These are phyloP conservation scores for Drosophila pseudoananassae DNA, from an alignment of 1,140 invertebrate species.

Conservation along the genomic window DNA sequence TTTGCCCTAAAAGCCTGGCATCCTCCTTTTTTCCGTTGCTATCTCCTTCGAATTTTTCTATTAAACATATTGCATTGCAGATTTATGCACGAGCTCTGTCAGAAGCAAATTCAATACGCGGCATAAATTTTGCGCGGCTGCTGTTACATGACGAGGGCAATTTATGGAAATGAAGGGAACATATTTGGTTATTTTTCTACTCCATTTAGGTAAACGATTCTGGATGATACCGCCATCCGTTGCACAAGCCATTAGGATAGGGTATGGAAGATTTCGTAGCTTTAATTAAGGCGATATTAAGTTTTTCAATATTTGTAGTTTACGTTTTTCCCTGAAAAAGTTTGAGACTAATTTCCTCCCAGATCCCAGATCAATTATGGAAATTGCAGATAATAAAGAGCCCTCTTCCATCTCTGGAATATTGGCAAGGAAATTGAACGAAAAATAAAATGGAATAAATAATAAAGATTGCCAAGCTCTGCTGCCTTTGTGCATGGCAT, in stretches of 20 bases:
- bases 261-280: not conserved
- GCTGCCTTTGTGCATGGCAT: not conserved
- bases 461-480: not conserved
- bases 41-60: constrained; percentile 9
- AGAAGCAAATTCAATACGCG: constrained; percentile 24
- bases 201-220: not conserved
- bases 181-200: not conserved
- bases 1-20: constrained; percentile 19
- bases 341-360: not conserved
- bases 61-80: constrained; percentile 53
- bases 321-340: not conserved
- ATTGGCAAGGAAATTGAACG: constrained; percentile 13
- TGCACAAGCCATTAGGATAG: not conserved
- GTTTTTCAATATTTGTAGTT: not conserved
- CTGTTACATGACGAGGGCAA: constrained; percentile 29
- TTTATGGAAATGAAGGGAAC: constrained; percentile 38
- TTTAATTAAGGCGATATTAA: not conserved
- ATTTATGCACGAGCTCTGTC: constrained; percentile 61
- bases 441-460: constrained; percentile 12
- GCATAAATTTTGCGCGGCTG: constrained; percentile 63
- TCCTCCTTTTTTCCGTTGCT: not conserved
- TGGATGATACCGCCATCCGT: not conserved
- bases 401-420: no score
- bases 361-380: not conserved
- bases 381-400: not conserved